These are phyloP conservation scores for Drosophila monieri DNA, from an alignment of 2,888 invertebrate species.

Conservation along the genomic window DNA sequence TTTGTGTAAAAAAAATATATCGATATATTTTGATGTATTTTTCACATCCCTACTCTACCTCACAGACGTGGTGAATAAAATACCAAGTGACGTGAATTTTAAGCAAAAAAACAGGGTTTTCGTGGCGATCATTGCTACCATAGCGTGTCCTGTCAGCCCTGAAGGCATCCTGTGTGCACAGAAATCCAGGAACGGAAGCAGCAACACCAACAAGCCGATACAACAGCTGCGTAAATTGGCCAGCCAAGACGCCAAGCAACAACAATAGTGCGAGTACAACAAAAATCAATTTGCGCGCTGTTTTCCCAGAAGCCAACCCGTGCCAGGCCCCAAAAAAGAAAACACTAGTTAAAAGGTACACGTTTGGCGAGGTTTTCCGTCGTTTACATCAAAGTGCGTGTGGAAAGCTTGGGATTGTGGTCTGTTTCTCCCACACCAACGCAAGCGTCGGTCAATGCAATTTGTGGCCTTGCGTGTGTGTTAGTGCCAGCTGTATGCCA, in stretches of 20 bases:
- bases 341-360: constrained; percentile 59
- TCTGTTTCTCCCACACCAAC: constrained; percentile 37
- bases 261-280: constrained; percentile 38
- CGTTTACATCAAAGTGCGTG: constrained; percentile 6
- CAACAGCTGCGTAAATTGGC: constrained; percentile 56
- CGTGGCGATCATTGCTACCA: constrained; percentile 46
- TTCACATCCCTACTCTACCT: constrained; percentile 1
- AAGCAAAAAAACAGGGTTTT: constrained; percentile 71
- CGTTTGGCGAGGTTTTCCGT: constrained; percentile 3
- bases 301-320: constrained; percentile 44
- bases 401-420: constrained; percentile 9
- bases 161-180: neutral
- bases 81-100: constrained; percentile 75
- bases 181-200: neutral
- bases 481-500: constrained; percentile 35
- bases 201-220: constrained; percentile 1
- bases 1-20: too few species aligned
- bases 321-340: constrained; percentile 35
- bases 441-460: constrained; percentile 47
- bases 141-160: constrained; percentile 8
- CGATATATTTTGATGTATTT: too few species aligned
- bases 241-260: constrained; percentile 44
- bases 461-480: constrained; percentile 27
- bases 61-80: constrained; percentile 69
- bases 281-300: constrained; percentile 74